These are phyloP conservation scores for Agonopterix alstromeriana DNA, from an alignment of 2,888 invertebrate species.

Conservation along the genomic window DNA sequence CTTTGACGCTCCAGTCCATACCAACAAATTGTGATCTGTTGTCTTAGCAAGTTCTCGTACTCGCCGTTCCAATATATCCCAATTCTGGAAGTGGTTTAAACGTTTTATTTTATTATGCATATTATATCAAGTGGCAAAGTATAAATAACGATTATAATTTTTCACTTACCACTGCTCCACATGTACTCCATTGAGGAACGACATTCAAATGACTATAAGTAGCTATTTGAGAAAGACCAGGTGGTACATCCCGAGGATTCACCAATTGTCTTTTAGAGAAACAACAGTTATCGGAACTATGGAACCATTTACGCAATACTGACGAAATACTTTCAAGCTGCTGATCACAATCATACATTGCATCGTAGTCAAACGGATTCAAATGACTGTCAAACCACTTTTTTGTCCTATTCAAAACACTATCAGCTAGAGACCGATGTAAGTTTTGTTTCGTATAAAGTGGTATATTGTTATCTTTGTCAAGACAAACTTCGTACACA, in stretches of 20 bases:
- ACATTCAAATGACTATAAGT: conserved; percentile 38
- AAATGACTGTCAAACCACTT: conserved; percentile 22
- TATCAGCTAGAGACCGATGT: conserved; percentile 14
- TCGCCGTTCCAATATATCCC: conserved; percentile 36
- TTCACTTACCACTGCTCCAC: conserved; percentile 10
- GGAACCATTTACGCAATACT: conserved; percentile 15
- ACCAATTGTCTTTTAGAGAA: conserved; percentile 39
- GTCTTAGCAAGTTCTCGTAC: conserved; percentile 27
- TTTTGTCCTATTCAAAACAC: conserved; percentile 3
- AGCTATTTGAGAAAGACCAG: conserved; percentile 33
- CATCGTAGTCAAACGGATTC: conserved; percentile 21
- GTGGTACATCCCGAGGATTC: conserved; percentile 32
- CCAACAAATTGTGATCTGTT: conserved; percentile 15
- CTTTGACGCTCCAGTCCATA: conserved; percentile 35
- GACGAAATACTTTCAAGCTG: conserved; percentile 22
- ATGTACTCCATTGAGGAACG: conserved; percentile 48
- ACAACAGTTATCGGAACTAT: conserved; percentile 28
- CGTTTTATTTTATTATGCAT: too few species aligned
- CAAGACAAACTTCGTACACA: conserved; percentile 39
- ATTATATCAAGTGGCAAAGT: not conserved
- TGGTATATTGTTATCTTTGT: conserved; percentile 23
- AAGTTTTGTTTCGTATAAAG: conserved; percentile 27
- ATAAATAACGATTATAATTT: not conserved
- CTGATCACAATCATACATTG: conserved; percentile 27
- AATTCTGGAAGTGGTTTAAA: conserved; percentile 30